Conservation (phyloP, 1,140 invertebrate genomes). For the Melipona quadrifasciata region DNA sequence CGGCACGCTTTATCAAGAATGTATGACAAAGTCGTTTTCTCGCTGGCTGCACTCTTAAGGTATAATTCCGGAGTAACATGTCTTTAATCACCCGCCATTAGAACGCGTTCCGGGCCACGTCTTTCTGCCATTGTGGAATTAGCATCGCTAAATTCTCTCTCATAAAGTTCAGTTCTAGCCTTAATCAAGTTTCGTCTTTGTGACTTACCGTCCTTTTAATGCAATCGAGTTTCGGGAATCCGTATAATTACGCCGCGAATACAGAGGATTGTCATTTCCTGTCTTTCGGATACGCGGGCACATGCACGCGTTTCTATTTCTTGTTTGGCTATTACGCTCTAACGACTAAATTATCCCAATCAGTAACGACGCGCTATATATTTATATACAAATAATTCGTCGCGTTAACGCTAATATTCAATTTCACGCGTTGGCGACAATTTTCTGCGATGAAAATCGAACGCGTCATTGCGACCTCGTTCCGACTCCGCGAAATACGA, state of each 20-base stretch:
- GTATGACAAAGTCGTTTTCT: background rate
- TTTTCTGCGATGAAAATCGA: slow-evolving; percentile 7
- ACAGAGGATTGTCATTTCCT: background rate
- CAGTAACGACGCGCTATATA: too few species aligned
- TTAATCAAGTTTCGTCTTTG: background rate
- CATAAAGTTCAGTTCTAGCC: background rate
- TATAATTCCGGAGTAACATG: background rate
- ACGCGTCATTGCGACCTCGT: background rate
- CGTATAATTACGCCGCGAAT: background rate
- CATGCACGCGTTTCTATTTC: background rate
- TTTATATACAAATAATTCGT: too few species aligned
- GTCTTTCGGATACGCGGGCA: background rate
- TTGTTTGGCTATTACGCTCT: background rate
- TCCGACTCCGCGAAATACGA: background rate
- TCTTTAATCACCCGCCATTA: background rate
- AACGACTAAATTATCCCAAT: background rate
- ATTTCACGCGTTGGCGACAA: slow-evolving; percentile 2
- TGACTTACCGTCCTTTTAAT: background rate
- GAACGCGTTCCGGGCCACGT: background rate
- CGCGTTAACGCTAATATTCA: background rate
- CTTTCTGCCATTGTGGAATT: background rate
- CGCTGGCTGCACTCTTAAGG: background rate
- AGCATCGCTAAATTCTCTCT: background rate
- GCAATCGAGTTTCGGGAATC: background rate
- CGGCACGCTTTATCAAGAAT: background rate